Evolutionary conservation across 2,113 vertebrate genomes (phyloP), one percentile per base, ranked within the genome.

Genomic region (Mus pahari): DNA sequence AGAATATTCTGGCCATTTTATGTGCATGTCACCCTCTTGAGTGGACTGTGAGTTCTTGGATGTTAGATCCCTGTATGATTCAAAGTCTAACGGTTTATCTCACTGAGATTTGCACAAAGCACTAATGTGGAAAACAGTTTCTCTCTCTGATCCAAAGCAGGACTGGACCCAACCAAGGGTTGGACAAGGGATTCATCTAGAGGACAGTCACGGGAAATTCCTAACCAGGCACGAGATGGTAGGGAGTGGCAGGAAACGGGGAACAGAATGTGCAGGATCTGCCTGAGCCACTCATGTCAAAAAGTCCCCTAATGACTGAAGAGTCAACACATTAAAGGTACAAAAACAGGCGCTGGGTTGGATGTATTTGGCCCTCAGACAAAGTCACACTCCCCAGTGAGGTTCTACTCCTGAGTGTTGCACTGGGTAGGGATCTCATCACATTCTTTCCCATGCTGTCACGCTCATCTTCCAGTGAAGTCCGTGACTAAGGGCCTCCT

Each of bases 61-160:
- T 42, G n/a, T 36, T 28, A 11, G 33, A 66, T 36, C 42, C 26
- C 70, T 68, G 11, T 20, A 14, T 92, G 45, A 48, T 48, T 68
- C 42, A 48, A 86, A 42, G 94, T 64, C 55, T 60, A 92, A 33
- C n/a, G 22, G 9, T 84, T 58, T 7, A 19, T 73, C 45, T 9
- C 87, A 62, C 11, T n/a, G 7, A 45, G 75, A n/a, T 48, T 74
- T 64, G 8, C 24, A 87, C 82, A 58, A 73, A 90, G 86, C 9
- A 95, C 13, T n/a, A 78, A 74, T 36, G 33, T 64, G 42, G 77
- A 94, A 96, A 92, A 33, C 83, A 86, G 92, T 33, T 16, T 14
- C 50, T 86, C 11, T 77, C 28, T 39, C 86, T 89, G 14, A 96
- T 3, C 19, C 42, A 68, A 12, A 42, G 24, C 28, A 71, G 9